phyloP scores from a whole-genome alignment of 2,797 vertebrate species.

The Lutjanus argentimaculatus region DNA sequence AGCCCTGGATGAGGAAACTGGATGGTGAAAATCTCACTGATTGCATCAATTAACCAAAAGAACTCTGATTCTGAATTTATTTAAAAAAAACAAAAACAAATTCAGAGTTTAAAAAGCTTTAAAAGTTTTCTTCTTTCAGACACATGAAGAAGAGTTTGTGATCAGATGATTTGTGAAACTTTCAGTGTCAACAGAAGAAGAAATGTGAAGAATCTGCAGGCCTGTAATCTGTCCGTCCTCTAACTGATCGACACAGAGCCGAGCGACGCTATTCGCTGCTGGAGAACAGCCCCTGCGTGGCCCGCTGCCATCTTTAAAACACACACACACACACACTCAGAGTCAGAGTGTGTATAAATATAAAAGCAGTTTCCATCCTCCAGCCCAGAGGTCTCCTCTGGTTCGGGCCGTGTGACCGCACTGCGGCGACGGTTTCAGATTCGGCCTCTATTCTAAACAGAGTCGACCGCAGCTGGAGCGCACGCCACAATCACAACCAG shows the following conservation, averaged over 20 bases:
- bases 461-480: constrained; percentile 86
- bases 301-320: constrained; percentile 45
- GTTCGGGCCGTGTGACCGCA: constrained; percentile 84
- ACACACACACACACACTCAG: constrained; percentile 27
- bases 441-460: constrained; percentile 88
- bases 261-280: constrained; percentile 52
- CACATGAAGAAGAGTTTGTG: background rate
- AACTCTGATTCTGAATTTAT: no score
- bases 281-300: constrained; percentile 55
- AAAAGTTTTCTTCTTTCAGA: no score
- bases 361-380: constrained; percentile 82
- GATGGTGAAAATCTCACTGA: no score
- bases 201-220: constrained; percentile 64
- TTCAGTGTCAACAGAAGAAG: constrained; percentile 18
- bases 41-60: no score
- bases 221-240: constrained; percentile 43
- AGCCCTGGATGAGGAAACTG: no score
- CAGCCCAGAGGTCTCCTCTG: constrained; percentile 80
- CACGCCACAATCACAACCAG: constrained; percentile 87
- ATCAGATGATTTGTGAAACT: background rate
- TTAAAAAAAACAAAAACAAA: no score
- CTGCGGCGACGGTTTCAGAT: constrained; percentile 85
- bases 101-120: no score
- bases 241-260: constrained; percentile 44
- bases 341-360: constrained; percentile 66